Conservation (phyloP, 2,113 vertebrate genomes). For the Monarcha castaneiventris region DNA sequence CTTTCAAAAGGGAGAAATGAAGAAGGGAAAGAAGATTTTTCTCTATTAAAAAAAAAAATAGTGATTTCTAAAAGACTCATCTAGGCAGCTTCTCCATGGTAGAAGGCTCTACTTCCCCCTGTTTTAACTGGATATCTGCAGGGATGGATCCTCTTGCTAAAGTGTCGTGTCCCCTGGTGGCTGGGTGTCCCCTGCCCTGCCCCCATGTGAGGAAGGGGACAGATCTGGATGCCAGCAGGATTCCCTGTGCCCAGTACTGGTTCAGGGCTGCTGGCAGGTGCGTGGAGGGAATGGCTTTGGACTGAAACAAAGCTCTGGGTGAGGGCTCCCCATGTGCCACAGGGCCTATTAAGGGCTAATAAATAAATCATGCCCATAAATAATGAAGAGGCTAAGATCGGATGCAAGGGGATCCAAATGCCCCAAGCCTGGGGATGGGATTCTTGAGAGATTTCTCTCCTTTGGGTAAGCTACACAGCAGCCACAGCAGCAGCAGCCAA, state of each 20-base stretch:
- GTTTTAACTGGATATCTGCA: neutral
- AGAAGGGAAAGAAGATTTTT: conserved; percentile 25
- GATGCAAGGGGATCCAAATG: neutral
- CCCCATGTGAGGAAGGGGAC: neutral
- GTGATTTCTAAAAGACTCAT: conserved; percentile 14
- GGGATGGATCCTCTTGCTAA: neutral
- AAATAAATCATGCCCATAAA: neutral
- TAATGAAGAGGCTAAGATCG: neutral
- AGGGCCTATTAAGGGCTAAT: neutral
- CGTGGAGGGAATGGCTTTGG: neutral
- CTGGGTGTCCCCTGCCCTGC: neutral
- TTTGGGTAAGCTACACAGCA: neutral
- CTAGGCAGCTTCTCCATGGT: conserved; percentile 11
- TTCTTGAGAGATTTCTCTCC: neutral
- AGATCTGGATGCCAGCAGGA: neutral
- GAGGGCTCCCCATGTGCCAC: neutral
- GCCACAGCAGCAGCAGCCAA: neutral
- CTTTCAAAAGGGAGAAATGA: conserved; percentile 41
- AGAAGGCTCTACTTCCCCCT: neutral
- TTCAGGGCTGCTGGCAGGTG: neutral
- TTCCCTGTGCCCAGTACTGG: accelerated
- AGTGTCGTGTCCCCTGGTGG: accelerated
- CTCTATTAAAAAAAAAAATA: neutral
- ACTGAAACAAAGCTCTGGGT: neutral
- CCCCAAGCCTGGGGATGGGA: neutral